Evolutionary conservation across 2,113 vertebrate genomes (phyloP).

Genomic region (Hemichromis elongatus): DNA sequence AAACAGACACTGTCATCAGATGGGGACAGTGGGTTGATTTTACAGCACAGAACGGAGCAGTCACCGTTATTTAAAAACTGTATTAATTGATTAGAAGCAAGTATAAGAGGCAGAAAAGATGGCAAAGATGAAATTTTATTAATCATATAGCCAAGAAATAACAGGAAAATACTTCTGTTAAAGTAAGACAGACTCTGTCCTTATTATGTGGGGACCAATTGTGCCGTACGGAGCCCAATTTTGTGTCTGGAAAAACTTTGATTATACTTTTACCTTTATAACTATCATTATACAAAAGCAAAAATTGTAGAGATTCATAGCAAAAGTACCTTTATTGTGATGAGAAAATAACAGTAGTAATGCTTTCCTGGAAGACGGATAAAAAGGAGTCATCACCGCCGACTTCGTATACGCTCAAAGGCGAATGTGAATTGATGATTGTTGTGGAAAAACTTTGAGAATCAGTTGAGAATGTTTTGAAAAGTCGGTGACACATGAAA

Average conservation of each 20-base stretch:
- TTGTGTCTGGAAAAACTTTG: neutral
- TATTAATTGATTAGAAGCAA: neutral
- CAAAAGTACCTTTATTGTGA: neutral
- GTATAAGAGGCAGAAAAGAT: neutral
- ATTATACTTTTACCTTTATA: neutral
- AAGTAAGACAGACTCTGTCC: neutral
- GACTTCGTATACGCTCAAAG: neutral
- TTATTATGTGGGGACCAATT: neutral
- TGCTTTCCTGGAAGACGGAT: neutral
- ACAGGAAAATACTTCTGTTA: neutral
- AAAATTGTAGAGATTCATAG: neutral
- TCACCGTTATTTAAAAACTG: neutral
- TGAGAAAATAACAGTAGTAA: neutral
- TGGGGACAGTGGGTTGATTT: neutral
- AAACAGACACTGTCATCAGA: neutral
- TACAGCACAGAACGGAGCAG: neutral
- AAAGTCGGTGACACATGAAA: neutral
- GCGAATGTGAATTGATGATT: neutral
- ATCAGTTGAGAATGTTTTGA: neutral
- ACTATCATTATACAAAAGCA: neutral
- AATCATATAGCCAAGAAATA: neutral
- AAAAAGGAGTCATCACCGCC: neutral
- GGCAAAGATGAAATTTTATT: neutral
- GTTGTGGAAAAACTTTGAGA: neutral
- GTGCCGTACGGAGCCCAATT: fast-evolving